These are phyloP conservation scores for Pempheris klunzingeri DNA, from an alignment of 2,797 vertebrate species.

Conservation along the genomic window DNA sequence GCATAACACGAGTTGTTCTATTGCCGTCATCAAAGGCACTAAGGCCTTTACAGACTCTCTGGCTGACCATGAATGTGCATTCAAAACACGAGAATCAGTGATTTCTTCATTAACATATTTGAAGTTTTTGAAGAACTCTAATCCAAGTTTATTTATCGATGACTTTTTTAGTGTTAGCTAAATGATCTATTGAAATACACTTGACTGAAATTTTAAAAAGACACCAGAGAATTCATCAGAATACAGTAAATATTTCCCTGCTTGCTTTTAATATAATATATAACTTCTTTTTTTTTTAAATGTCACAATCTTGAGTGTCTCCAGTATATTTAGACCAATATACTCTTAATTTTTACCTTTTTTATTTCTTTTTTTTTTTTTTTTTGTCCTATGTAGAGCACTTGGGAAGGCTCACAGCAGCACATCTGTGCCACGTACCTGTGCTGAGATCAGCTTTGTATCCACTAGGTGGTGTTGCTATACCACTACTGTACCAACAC, in stretches of 20 bases:
- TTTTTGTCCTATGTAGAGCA: not conserved
- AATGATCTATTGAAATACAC: too few species aligned
- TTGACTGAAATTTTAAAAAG: too few species aligned
- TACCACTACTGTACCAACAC: not conserved
- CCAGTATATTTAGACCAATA: not conserved
- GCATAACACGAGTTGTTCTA: not conserved
- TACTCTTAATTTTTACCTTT: not conserved
- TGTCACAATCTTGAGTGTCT: not conserved
- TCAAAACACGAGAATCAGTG: not conserved
- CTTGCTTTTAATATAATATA: not conserved
- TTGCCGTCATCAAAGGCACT: not conserved
- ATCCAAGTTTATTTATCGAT: too few species aligned
- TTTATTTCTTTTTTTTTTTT: not conserved
- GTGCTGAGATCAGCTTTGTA: not conserved
- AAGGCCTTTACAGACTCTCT: not conserved
- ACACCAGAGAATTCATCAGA: too few species aligned
- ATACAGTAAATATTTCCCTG: not conserved
- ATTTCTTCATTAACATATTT: not conserved
- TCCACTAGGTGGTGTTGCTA: conserved; percentile 50
- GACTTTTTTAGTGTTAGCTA: too few species aligned
- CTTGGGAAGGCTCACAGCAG: not conserved
- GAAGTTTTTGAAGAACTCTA: not conserved
- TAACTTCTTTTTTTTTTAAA: not conserved
- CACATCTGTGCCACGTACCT: not conserved
- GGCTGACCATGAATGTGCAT: not conserved